phyloP scores from a whole-genome alignment of 2,888 invertebrate genomes.

The Abrostola triplasia region DNA sequence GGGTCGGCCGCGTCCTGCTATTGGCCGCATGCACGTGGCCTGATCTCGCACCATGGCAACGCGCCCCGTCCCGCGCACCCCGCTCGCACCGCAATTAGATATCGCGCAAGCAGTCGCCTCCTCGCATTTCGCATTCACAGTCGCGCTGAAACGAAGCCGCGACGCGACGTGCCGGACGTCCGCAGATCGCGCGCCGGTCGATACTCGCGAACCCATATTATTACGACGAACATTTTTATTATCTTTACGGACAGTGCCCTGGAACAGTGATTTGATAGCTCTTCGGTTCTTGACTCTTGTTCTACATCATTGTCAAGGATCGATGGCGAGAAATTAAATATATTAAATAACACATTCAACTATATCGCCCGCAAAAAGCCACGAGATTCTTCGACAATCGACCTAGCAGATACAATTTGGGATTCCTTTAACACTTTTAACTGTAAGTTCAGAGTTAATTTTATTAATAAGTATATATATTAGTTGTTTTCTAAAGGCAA shows the following conservation, averaged over 20 bases:
- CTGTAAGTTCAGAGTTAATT: conserved; percentile 16
- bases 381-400: conserved; percentile 20
- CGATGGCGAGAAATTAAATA: conserved; percentile 5
- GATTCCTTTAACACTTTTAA: conserved; percentile 37
- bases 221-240: conserved; percentile 45
- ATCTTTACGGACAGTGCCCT: conserved; percentile 42
- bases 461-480: background rate
- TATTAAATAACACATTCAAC: background rate
- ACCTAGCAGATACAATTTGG: conserved; percentile 31
- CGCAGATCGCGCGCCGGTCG: conserved; percentile 66
- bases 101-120: conserved; percentile 59
- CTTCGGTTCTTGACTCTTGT: conserved; percentile 10
- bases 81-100: conserved; percentile 59
- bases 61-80: conserved; percentile 65
- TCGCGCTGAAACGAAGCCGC: conserved; percentile 48
- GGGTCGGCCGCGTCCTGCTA: conserved; percentile 71
- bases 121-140: conserved; percentile 48
- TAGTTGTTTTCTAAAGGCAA: background rate
- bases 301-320: conserved; percentile 13
- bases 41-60: conserved; percentile 93
- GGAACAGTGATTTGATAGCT: conserved; percentile 33
- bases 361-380: conserved; percentile 1
- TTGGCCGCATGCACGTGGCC: conserved; percentile 92
- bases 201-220: conserved; percentile 65
- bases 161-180: conserved; percentile 48